Conservation (phyloP, 2,797 vertebrate species). For the Lepus townsendii region DNA sequence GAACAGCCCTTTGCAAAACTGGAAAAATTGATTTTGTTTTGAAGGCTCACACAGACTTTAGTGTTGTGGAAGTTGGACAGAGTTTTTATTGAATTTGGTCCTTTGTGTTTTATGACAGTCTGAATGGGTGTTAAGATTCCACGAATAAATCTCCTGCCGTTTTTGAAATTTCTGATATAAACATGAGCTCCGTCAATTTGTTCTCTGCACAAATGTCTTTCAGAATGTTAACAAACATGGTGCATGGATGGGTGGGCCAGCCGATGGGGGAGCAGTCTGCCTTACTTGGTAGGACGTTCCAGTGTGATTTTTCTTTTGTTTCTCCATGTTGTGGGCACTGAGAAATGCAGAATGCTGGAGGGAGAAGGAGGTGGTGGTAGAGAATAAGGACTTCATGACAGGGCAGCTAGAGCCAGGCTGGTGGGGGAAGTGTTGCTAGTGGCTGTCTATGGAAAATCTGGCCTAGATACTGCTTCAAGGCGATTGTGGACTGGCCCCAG, state of each 20-base stretch:
- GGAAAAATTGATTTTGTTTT: conserved; percentile 88
- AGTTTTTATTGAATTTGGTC: conserved; percentile 86
- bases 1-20: conserved; percentile 87
- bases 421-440: neutral
- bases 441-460: conserved; percentile 41
- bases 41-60: conserved; percentile 83
- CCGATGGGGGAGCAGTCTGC: conserved; percentile 54
- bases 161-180: conserved; percentile 84
- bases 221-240: conserved; percentile 67
- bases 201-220: conserved; percentile 76
- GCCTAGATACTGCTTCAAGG: neutral
- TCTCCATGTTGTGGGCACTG: conserved; percentile 18
- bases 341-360: neutral
- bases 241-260: conserved; percentile 17
- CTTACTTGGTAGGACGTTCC: neutral
- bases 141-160: conserved; percentile 83
- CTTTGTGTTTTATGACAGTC: conserved; percentile 86
- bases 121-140: conserved; percentile 84
- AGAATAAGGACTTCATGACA: neutral
- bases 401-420: neutral
- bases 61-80: conserved; percentile 86
- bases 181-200: conserved; percentile 74
- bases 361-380: neutral
- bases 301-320: conserved; percentile 58
- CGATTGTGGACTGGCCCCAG: conserved; percentile 4